Evolutionary conservation across 2,888 invertebrate species (phyloP).

Genomic region (Andrena bicolor): DNA sequence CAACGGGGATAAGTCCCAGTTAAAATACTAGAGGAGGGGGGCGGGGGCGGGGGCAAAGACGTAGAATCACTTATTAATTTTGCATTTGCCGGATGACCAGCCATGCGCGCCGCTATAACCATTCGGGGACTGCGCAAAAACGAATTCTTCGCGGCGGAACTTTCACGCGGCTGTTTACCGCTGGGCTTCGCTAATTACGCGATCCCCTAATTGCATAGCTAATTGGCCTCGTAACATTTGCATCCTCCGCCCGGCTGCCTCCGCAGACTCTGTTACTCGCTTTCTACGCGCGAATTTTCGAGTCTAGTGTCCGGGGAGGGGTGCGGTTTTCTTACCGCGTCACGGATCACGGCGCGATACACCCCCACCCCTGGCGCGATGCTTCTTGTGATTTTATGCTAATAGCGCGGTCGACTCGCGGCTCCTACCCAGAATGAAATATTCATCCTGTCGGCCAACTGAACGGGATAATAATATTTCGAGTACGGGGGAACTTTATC

Average conservation of each 20-base stretch:
- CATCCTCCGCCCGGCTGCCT: conserved; percentile 9
- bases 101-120: conserved; percentile 7
- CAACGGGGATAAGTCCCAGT: too few species aligned
- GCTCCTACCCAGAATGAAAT: conserved; percentile 6
- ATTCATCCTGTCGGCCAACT: conserved; percentile 7
- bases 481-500: conserved; percentile 14
- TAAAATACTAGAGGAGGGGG: background rate
- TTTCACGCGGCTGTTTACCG: conserved; percentile 29
- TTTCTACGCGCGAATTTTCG: too few species aligned
- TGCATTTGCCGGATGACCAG: conserved; percentile 44
- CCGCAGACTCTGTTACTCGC: too few species aligned
- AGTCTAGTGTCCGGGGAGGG: too few species aligned
- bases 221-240: conserved; percentile 44
- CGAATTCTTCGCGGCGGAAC: conserved; percentile 22
- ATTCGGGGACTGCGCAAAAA: conserved; percentile 23
- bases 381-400: conserved; percentile 12
- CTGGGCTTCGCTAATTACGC: conserved; percentile 36
- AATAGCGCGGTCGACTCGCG: background rate
- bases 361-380: background rate
- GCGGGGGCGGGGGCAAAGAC: conserved; percentile 45
- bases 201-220: conserved; percentile 49
- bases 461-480: conserved; percentile 11
- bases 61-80: conserved; percentile 56
- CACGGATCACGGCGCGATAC: background rate
- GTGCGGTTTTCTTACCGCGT: too few species aligned